phyloP scores from a whole-genome alignment of 2,888 invertebrate genomes.

The Amphimallon solstitiale region DNA sequence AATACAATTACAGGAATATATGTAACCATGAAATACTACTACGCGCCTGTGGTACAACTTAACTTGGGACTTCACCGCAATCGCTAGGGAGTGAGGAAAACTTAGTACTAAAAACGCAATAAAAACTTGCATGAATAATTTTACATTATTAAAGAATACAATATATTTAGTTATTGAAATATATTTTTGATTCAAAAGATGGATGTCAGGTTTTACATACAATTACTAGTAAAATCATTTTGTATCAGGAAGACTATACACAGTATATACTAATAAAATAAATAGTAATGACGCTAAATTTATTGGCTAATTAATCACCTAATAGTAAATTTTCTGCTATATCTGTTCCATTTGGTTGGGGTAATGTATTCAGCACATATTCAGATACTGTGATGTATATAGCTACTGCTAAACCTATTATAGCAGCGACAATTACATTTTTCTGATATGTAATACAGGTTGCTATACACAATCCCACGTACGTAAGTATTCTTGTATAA shows the following conservation, averaged over 20 bases:
- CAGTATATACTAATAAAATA: conserved; percentile 5
- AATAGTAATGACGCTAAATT: neutral
- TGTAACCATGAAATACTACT: no score
- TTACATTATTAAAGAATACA: no score
- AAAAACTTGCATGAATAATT: no score
- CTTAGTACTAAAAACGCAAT: no score
- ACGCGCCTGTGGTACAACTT: no score
- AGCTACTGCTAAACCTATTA: conserved; percentile 82
- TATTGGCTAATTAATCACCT: conserved; percentile 6
- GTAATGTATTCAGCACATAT: conserved; percentile 70
- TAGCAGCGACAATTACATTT: conserved; percentile 78
- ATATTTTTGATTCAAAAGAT: no score
- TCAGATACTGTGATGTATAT: conserved; percentile 87
- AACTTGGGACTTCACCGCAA: no score
- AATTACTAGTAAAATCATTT: neutral
- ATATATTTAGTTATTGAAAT: no score
- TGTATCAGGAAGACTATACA: conserved; percentile 15
- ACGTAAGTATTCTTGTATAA: conserved; percentile 81
- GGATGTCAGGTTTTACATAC: no score
- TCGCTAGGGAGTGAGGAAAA: no score
- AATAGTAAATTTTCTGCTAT: conserved; percentile 51
- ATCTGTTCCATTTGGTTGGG: conserved; percentile 53
- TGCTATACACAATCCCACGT: conserved; percentile 84
- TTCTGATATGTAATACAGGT: conserved; percentile 87
- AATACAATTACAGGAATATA: no score